Base-by-base conservation (phyloP, 2,888 invertebrate species). In the Cyclophora punctaria region DNA sequence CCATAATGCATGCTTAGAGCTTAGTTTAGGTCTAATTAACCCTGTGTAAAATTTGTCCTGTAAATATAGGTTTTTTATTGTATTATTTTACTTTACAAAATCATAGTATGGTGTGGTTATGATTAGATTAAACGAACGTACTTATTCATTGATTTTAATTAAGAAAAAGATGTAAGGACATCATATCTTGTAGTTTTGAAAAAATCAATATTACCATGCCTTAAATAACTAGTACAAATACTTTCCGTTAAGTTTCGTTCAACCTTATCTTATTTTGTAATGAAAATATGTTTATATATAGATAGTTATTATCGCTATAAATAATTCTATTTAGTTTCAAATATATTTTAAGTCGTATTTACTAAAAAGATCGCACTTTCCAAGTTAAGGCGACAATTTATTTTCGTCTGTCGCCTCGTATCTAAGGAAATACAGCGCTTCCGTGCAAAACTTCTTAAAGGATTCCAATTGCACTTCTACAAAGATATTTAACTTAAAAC, bases 351-450 rank as follows among this genome's bases (percentile, higher is more conserved):
- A 44, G 51, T 58, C 58, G 60, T 52, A 59, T 59, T 55, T 56
- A 45, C 56, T 47, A 55, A 60, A 52, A 60, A 59, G 58, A 56
- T 48, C 48, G 51, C 55, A 48, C 46, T 47, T 51, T 48, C 45
- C 48, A 44, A 55, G 43, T 54, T 52, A 53, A 53, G 46, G 52
- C 51, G 49, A 58, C 58, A 56, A 56, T 61, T 62, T 60, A 66
- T 62, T 66, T 61, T 58, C 56, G 58, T 58, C 65, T 60, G 59
- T 55, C 63, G 58, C 55, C 55, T 51, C 57, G 60, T 61, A 63
- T 55, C 58, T 54, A 57, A 62, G 53, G 51, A 63, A 60, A 57
- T 59, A 58, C 59, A 59, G 53, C 54, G 53, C 55, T 58, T 52
- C 50, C 49, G 51, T 44, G 49, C 42, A 50, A 52, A 48, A 55